Evolutionary conservation across 2,888 invertebrate species (phyloP), one percentile per base, ranked within the genome.

Genomic region (Fabriciana adippe): DNA sequence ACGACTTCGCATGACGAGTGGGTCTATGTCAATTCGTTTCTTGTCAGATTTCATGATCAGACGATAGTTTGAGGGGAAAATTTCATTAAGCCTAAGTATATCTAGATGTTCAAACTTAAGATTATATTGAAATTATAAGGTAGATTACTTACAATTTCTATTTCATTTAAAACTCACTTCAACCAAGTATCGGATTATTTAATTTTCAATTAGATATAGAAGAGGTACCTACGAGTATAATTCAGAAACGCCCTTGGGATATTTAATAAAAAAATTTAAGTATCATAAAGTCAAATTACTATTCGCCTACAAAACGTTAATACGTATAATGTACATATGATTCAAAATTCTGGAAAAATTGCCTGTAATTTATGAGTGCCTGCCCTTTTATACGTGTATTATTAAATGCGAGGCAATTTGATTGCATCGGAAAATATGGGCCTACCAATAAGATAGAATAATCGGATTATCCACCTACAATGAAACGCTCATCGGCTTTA

Each of bases 1-100:
- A 88, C 83, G 84, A 83, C 83, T 79, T 81, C 73, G 79, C 82
- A 79, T 81, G 82, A 79, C 76, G 76, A 78, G 82, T 80, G 82
- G 79, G 81, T 76, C 77, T 76, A 74, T 72, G 80, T 79, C 83
- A 85, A 87, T 89, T 87, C 86, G 70, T 72, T 72, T 79, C 78
- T 77, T 72, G 76, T 76, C 73, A 69, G 74, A 74, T 73, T 73
- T 70, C 70, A 68, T 63, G 68, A 54, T 57, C 54, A 56, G 53
- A 31, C 53, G 35, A 31, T 50, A 50, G 60, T 66, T 67, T 35
- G 55, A 53, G 50, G 56, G 61, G 45, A 64, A 59, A 59, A 48
- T 59, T 48, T 48, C 59, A 31, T 48, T 48, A 26, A 26, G 6
- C 16, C 35, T 41, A 11, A 59, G 13, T 26, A 57, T 41, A 18